Evolutionary conservation across 2,888 invertebrate species (phyloP).

Genomic region (Lycaena phlaeas): DNA sequence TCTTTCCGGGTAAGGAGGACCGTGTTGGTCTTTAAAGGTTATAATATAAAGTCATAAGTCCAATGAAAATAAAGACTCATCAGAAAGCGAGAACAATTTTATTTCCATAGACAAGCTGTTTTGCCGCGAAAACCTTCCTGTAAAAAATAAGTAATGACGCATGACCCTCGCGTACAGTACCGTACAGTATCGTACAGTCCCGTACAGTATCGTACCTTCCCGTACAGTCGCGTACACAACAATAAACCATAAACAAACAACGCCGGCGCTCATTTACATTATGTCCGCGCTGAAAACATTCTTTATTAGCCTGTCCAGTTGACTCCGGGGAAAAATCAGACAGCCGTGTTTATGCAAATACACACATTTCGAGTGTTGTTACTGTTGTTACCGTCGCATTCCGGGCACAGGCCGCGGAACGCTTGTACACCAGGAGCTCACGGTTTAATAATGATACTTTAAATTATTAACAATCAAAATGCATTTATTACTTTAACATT

Average conservation of each 20-base stretch:
- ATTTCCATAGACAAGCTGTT: too few relatives aligned
- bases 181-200: too few relatives aligned
- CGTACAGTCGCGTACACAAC: background rate
- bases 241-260: background rate
- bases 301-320: conserved; percentile 8
- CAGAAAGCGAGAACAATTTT: too few relatives aligned
- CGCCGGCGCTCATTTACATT: background rate
- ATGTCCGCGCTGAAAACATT: conserved; percentile 3
- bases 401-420: conserved; percentile 15
- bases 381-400: conserved; percentile 16
- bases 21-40: too few relatives aligned
- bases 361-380: conserved; percentile 19
- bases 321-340: conserved; percentile 14
- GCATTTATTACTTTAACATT: too few relatives aligned
- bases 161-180: background rate
- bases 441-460: too few relatives aligned
- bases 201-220: background rate
- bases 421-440: background rate
- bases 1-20: too few relatives aligned
- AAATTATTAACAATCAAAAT: too few relatives aligned
- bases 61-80: too few relatives aligned
- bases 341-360: conserved; percentile 20
- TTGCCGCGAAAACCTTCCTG: background rate
- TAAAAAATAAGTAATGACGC: background rate
- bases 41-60: too few relatives aligned